Base-by-base conservation (phyloP, 2,797 vertebrate genomes). In the Cetoscarus ocellatus region DNA sequence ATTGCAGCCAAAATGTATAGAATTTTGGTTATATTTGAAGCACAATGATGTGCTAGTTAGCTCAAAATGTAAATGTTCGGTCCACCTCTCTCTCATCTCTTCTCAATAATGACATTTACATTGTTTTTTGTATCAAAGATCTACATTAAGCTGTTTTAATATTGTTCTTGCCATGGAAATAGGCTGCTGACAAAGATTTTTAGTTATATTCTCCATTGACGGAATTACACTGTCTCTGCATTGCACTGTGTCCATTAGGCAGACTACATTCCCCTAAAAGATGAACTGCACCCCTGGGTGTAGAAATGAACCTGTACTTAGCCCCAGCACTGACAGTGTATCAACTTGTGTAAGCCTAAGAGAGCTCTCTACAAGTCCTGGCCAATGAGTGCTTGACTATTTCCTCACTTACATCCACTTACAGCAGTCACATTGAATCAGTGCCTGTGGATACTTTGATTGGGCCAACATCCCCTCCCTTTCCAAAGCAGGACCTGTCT, bases 371-470 rank as follows among this genome's bases (percentile, higher is more conserved):
- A 44, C 40, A 63, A 73, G 70, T 83, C 80, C 47, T 43, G 77
- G 57, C 86, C 87, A 90, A 86, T 71, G 74, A 83, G 69, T 55
- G 66, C 67, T 75, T 67, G 70, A 74, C 82, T 81, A 79, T 85
- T 80, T 79, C 61, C 77, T 82, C 84, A 86, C 86, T 89, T 88
- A 87, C 73, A 69, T 72, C 80, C 78, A 87, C 85, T 92, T 88
- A 88, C 83, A 75, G 83, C 77, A 70, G 82, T 91, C 86, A 84
- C 81, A 90, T 78, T 73, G 75, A 88, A 90, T 92, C 84, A 87
- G 75, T 77, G 78, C 61, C 75, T 71, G 73, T 61, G 77, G 83
- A 74, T 82, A 73, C 76, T 86, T 81, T 84, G 84, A 91, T 75
- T 78, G 79, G 81, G 38, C 43, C 52, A 67, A 43, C 54, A 64